Base-by-base conservation (phyloP, 1,140 invertebrate species). In the Dufourea novaeangliae region DNA sequence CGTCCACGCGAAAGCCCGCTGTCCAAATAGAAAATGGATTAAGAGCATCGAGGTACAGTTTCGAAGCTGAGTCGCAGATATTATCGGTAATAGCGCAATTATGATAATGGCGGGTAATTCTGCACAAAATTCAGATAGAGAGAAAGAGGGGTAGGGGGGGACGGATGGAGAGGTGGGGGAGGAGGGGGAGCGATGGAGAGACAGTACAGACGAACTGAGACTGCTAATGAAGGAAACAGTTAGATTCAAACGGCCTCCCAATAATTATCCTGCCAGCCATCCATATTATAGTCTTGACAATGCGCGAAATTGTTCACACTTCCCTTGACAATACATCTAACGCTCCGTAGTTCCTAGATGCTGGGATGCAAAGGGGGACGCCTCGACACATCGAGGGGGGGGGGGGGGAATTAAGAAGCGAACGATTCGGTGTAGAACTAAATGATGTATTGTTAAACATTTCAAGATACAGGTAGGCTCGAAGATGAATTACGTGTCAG, bases 201-300 rank as follows among this genome's bases (percentile, higher is more conserved):
- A 78, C 78, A 87, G 84, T 86, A 32, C 69, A 82, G 80, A 84
- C 85, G 90, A 92, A 92, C 91, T 91, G 90, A 92, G 90, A 92
- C 91, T 92, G 90, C 91, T 92, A 92, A 92, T 92, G 91, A 92
- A 92, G 92, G 92, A 92, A 92, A 92, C 92, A 92, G 91, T 92
- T 92, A 91, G 91, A 92, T 92, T 92, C 91, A 92, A 92, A 92
- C 92, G 91, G 91, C 87, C 90, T 92, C 88, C n/a, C 90, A 91
- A 92, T 92, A 92, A 92, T 92, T 92, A 92, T 92, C 88, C 88
- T 83, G 85, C 85, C 88, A 88, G 88, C 87, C 88, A 90, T 91
- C 88, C 87, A 88, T 89, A 88, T 91, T 90, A 89, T 83, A 84
- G 85, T 90, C 88, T 87, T 85, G 82, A 92, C 91, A 92, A 92